These are phyloP conservation scores for Busseola fusca DNA, from an alignment of 2,888 invertebrate genomes.

Conservation along the genomic window DNA sequence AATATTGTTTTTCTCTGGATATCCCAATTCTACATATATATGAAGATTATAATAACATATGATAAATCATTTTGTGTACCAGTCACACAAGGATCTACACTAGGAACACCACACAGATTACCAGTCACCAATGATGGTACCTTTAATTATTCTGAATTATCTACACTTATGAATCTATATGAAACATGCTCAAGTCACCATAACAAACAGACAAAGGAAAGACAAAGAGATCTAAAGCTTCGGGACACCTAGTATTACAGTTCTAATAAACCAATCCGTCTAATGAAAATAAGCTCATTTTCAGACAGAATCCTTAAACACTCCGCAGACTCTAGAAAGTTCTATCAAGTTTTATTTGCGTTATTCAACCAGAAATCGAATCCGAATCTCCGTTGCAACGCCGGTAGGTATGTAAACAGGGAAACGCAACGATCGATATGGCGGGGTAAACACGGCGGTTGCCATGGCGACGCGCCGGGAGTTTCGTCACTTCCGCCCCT, in stretches of 20 bases:
- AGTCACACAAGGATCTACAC: neutral
- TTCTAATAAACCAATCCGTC: neutral
- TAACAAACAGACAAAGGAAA: conserved; percentile 31
- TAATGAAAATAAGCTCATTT: conserved; percentile 21
- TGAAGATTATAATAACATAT: neutral
- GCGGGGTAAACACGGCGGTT: conserved; percentile 88
- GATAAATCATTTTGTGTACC: neutral
- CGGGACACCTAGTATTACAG: neutral
- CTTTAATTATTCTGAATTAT: neutral
- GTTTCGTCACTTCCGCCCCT: conserved; percentile 80
- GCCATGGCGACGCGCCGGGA: conserved; percentile 83
- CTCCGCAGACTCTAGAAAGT: conserved; percentile 23
- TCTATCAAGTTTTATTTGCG: conserved; percentile 35
- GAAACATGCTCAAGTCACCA: neutral
- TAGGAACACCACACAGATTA: neutral
- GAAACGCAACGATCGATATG: conserved; percentile 83
- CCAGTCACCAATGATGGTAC: neutral
- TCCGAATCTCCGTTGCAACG: conserved; percentile 64
- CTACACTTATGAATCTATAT: neutral
- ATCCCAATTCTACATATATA: too few relatives aligned
- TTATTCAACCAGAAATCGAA: conserved; percentile 58
- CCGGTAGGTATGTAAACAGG: conserved; percentile 79
- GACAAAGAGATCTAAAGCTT: conserved; percentile 24
- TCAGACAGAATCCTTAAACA: conserved; percentile 21
- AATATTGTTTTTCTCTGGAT: too few relatives aligned